phyloP scores from a whole-genome alignment of 2,113 vertebrate species.

The Montifringilla adamsi region DNA sequence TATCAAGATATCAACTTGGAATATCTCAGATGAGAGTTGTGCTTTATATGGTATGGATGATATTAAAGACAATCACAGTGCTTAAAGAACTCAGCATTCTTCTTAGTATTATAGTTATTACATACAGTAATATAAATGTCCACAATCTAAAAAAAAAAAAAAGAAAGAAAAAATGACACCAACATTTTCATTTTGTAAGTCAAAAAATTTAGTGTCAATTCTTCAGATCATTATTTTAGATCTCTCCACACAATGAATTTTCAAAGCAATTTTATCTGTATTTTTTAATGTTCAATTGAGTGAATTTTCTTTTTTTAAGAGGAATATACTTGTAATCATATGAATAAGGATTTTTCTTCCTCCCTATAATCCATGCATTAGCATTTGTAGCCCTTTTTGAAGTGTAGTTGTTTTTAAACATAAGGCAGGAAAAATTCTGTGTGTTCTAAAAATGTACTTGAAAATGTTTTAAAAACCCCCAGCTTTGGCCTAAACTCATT shows the following conservation, averaged over 20 bases:
- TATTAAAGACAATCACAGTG: not conserved
- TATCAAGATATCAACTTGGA: not conserved
- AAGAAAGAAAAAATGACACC: not conserved
- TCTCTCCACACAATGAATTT: not conserved
- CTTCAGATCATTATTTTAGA: not conserved
- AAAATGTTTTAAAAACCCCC: not conserved
- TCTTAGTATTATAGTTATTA: not conserved
- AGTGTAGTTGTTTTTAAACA: not conserved
- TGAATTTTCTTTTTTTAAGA: not conserved
- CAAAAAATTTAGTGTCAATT: not conserved
- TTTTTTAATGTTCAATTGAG: not conserved
- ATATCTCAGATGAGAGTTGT: not conserved
- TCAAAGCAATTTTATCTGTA: not conserved
- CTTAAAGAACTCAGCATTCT: not conserved
- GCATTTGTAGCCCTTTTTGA: not conserved
- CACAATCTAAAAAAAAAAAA: not conserved
- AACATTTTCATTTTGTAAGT: not conserved
- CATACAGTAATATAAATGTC: not conserved
- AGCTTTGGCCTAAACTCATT: not conserved
- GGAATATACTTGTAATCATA: not conserved
- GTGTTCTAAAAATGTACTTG: not conserved
- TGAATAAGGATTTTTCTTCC: not conserved
- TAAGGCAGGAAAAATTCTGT: not conserved
- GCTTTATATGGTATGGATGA: not conserved
- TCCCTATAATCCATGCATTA: not conserved